Evolutionary conservation across 2,888 invertebrate species (phyloP).

Genomic region (Fragum sueziense): DNA sequence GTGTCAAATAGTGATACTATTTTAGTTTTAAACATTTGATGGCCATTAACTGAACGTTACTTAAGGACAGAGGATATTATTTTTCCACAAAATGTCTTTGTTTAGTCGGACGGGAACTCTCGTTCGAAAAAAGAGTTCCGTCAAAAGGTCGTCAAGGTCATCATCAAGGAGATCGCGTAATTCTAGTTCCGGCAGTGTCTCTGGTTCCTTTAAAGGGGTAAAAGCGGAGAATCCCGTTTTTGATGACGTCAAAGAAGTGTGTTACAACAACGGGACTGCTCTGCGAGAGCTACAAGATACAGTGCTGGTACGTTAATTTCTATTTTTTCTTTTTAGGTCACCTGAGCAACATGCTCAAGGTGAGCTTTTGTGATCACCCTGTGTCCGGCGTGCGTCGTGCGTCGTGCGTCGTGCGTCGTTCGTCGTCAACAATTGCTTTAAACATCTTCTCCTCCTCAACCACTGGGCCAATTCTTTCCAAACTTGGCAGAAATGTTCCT

Average conservation of each 20-base stretch:
- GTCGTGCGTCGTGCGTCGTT: no score
- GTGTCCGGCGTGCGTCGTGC: no score
- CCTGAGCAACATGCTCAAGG: no score
- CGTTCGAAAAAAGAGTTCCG: slow-evolving; percentile 57
- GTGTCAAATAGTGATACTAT: no score
- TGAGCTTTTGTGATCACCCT: no score
- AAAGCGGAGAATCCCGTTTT: neutral
- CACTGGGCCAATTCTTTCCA: no score
- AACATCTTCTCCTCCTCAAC: no score
- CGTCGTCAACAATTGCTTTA: no score
- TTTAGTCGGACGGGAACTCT: slow-evolving; percentile 64
- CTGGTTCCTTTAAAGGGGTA: slow-evolving; percentile 17
- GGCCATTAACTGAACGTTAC: no score
- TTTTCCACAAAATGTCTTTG: slow-evolving; percentile 63
- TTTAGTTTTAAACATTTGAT: neutral
- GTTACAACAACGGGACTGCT: slow-evolving; percentile 31
- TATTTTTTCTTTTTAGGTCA: neutral
- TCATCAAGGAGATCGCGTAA: slow-evolving; percentile 26
- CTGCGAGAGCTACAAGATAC: slow-evolving; percentile 54
- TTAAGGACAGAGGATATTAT: no score
- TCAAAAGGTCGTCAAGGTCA: slow-evolving; percentile 48
- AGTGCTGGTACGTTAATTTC: slow-evolving; percentile 49
- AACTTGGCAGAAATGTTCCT: no score
- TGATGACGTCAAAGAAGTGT: neutral
- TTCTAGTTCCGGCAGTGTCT: slow-evolving; percentile 33